These are phyloP conservation scores for Climacteris rufus DNA, from an alignment of 2,113 vertebrate genomes.

Conservation along the genomic window DNA sequence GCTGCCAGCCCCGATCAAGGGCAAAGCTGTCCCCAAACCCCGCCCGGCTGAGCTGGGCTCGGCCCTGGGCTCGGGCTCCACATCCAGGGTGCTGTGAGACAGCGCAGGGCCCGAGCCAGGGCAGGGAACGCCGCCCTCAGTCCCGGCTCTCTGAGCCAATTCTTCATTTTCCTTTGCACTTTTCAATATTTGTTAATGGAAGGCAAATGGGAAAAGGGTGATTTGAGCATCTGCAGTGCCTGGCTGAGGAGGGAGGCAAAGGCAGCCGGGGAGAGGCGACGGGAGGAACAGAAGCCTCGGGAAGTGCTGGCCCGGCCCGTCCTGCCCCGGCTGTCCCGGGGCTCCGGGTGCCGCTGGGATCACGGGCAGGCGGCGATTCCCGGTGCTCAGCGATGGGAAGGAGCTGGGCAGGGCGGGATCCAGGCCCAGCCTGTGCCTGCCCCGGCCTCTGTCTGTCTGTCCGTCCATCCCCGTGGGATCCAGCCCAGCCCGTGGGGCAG, in stretches of 20 bases:
- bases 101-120: not conserved
- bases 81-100: fast-evolving
- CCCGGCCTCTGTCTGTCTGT: fast-evolving
- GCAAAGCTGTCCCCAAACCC: not conserved
- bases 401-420: not conserved
- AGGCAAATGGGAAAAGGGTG: fast-evolving
- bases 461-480: not conserved
- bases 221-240: not conserved
- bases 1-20: not conserved
- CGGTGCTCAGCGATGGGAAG: not conserved
- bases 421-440: not conserved
- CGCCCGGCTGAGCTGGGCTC: not conserved
- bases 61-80: not conserved
- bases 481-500: fast-evolving
- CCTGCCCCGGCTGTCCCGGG: fast-evolving
- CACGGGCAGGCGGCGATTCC: fast-evolving
- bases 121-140: not conserved
- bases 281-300: not conserved
- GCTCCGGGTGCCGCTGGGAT: not conserved
- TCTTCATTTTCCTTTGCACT: not conserved
- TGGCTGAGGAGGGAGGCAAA: not conserved
- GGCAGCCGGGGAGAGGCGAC: not conserved
- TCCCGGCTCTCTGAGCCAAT: fast-evolving
- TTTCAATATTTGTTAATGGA: not conserved
- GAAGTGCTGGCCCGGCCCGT: fast-evolving